Base-by-base conservation (phyloP, 2,113 vertebrate species). In the Ctenodactylus gundi region DNA sequence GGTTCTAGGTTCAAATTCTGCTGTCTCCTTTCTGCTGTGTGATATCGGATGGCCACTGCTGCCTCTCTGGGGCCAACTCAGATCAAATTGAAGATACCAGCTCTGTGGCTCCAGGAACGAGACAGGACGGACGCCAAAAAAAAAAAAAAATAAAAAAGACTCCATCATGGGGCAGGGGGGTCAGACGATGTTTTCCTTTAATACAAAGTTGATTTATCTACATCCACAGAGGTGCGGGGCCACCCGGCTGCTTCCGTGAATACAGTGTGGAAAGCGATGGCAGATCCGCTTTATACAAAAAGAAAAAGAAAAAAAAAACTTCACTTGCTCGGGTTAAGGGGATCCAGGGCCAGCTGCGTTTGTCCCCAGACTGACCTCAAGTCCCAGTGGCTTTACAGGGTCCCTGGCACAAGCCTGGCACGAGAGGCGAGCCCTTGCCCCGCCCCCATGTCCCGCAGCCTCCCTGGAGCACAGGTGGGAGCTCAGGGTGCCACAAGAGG, bases 171-270 rank as follows among this genome's bases (percentile, higher is more conserved):
- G n/a, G n/a, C n/a, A n/a, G n/a, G 4, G 88, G 41, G 72, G 77
- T 99, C 98, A 98, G 99, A 99, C 99, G 99, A 99, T 99, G n/a
- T n/a, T 99, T 99, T 99, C 99, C 99, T 99, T 99, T 99, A 99
- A 99, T 99, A 99, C 99, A 99, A 99, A 99, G 99, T 99, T 98
- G 99, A 99, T 99, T 99, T 99, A 99, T 99, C 99, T 99, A 99
- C 99, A 99, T 99, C 99, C 99, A 99, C 98, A 98, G 99, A 99
- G 99, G 99, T 98, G 98, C 98, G 98, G 98, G 96, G 98, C 99
- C 99, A 99, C 99, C 99, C 99, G 18, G 98, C 99, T 98, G 98
- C 98, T 99, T 99, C 98, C 98, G 97, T 98, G 99, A 99, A 99
- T 98, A 98, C 99, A 99, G 98, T 98, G 99, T 99, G 98, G 86